Evolutionary conservation across 2,888 invertebrate species (phyloP).

Genomic region (Neelides folsomi): DNA sequence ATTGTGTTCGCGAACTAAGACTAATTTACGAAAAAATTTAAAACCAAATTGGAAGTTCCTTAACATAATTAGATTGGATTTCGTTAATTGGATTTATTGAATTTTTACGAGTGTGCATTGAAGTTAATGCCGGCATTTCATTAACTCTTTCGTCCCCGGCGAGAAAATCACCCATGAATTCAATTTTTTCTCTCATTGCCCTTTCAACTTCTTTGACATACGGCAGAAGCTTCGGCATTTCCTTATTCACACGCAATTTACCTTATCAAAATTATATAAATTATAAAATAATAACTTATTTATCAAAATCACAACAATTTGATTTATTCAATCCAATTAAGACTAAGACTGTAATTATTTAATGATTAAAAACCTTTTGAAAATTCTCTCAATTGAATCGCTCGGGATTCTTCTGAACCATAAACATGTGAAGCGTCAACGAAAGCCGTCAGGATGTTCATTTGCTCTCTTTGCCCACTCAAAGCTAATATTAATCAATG

Average conservation of each 20-base stretch:
- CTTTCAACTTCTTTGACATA: slow-evolving; percentile 24
- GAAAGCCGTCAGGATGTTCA: slow-evolving; percentile 31
- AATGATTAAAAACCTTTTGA: not conserved
- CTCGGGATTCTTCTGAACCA: slow-evolving; percentile 26
- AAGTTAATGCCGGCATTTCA: slow-evolving; percentile 32
- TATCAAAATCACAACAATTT: too few species aligned
- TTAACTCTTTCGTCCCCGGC: slow-evolving; percentile 31
- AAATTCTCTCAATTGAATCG: slow-evolving; percentile 19
- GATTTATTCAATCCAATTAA: too few species aligned
- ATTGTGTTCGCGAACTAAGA: slow-evolving; percentile 28
- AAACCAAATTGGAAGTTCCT: not conserved
- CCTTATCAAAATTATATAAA: slow-evolving; percentile 9
- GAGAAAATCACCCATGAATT: slow-evolving; percentile 31
- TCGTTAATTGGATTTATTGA: not conserved
- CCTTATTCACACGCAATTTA: slow-evolving; percentile 13
- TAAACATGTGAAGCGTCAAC: slow-evolving; percentile 31
- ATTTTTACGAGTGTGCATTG: slow-evolving; percentile 25
- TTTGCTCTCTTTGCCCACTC: slow-evolving; percentile 29
- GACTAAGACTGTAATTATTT: too few species aligned
- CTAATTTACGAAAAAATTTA: slow-evolving; percentile 1
- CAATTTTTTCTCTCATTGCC: slow-evolving; percentile 16
- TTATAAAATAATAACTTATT: not conserved
- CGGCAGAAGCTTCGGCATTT: slow-evolving; percentile 19
- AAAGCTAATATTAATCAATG: too few species aligned
- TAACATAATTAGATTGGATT: too few species aligned